Percentiles rank a stretch among this genome's conserved stretches.
phyloP scores from a whole-genome alignment of 2,888 invertebrate species.

The Lepidochrysops patricia region DNA sequence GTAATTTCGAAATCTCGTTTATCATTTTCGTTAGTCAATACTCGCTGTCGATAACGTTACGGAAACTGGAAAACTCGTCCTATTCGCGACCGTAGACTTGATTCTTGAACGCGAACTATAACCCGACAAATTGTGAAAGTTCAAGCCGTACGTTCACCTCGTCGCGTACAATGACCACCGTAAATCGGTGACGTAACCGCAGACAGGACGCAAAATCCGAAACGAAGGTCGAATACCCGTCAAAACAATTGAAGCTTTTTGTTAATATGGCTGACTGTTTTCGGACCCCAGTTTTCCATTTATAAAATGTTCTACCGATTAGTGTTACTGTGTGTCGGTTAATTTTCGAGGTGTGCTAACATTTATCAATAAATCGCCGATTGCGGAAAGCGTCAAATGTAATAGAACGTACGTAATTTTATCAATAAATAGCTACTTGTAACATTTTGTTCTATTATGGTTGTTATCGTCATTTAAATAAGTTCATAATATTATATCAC shows the following conservation, averaged over 20 bases:
- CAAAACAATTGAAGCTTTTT: constrained; percentile 69
- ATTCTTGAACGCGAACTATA: constrained; percentile 35
- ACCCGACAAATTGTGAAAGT: constrained; percentile 40
- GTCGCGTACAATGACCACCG: constrained; percentile 32
- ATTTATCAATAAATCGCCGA: not conserved
- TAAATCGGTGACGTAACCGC: constrained; percentile 45
- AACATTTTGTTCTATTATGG: not conserved
- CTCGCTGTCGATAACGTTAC: not conserved
- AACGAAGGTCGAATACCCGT: constrained; percentile 65
- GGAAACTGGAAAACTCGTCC: constrained; percentile 16
- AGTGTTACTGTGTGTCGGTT: not conserved
- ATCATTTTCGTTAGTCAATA: not conserved
- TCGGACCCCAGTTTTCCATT: constrained; percentile 40
- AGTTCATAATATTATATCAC: not conserved
- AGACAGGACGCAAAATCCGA: constrained; percentile 60
- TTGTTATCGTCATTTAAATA: not conserved
- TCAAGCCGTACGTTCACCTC: constrained; percentile 30
- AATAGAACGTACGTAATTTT: not conserved
- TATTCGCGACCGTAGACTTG: constrained; percentile 11
- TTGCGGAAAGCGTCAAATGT: not conserved
- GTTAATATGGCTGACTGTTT: constrained; percentile 65
- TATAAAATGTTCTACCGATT: constrained; percentile 25
- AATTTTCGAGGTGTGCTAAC: not conserved
- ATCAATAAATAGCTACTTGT: not conserved
- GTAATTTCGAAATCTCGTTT: too few relatives aligned